Conservation (phyloP, 2,888 invertebrate genomes). For the Toxonevra muliebris region DNA sequence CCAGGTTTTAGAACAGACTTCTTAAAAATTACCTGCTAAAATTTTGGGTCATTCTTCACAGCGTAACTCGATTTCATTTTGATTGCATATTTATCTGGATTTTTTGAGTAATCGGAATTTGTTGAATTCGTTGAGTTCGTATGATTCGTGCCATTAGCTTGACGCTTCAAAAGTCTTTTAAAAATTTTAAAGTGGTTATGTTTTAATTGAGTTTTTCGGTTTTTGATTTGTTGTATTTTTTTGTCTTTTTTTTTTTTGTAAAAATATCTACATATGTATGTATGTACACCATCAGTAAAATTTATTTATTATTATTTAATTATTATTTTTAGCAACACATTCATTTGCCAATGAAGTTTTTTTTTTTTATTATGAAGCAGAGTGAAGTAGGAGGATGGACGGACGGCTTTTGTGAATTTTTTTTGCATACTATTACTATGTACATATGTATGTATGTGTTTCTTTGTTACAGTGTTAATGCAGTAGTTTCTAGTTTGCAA, state of each 20-base stretch:
- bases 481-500: conserved; percentile 24
- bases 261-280: conserved; percentile 9
- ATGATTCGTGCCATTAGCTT: conserved; percentile 48
- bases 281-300: not conserved
- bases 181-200: conserved; percentile 24
- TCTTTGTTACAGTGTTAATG: too few relatives aligned
- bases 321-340: too few relatives aligned
- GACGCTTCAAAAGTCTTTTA: conserved; percentile 52
- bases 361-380: too few relatives aligned
- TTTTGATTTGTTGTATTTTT: not conserved
- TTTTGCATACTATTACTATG: not conserved
- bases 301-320: too few relatives aligned
- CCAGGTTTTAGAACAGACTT: too few relatives aligned
- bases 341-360: too few relatives aligned
- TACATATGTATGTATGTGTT: too few relatives aligned
- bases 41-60: conserved; percentile 14
- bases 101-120: conserved; percentile 45
- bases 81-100: conserved; percentile 46
- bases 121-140: conserved; percentile 56
- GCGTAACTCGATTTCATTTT: conserved; percentile 40
- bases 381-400: conserved; percentile 14
- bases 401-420: not conserved
- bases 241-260: conserved; percentile 3
- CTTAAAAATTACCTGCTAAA: conserved; percentile 11
- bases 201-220: not conserved